Evolutionary conservation across 2,113 vertebrate genomes (phyloP).

Genomic region (Synodontis membranacea): DNA sequence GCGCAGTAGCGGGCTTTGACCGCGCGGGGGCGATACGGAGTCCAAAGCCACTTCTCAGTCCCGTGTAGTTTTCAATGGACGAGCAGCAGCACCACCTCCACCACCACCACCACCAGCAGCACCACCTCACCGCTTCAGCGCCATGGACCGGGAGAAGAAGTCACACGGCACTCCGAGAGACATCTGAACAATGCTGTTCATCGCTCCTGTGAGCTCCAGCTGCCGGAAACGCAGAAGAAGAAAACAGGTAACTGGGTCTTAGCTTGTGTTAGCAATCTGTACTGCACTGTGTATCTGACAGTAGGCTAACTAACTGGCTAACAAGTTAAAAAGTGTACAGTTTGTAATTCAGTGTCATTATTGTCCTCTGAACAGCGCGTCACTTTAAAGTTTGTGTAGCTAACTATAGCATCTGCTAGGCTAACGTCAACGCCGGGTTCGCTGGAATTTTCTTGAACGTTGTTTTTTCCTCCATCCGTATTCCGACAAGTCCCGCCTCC

Average conservation of each 20-base stretch:
- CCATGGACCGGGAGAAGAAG: slow-evolving; percentile 53
- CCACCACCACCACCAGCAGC: neutral
- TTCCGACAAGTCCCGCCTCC: neutral
- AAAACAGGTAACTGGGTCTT: slow-evolving; percentile 53
- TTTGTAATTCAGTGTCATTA: neutral
- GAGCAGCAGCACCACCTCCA: slow-evolving; percentile 47
- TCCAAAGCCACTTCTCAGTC: neutral
- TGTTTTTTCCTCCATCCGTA: neutral
- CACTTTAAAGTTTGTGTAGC: neutral
- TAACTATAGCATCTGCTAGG: neutral
- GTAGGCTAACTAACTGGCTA: slow-evolving; percentile 22
- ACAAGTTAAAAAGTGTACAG: neutral
- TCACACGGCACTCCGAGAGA: slow-evolving; percentile 30
- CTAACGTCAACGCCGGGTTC: slow-evolving; percentile 66
- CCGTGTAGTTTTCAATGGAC: slow-evolving; percentile 54
- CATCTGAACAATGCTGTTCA: slow-evolving; percentile 55
- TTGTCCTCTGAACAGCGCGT: neutral
- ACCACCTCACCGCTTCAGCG: neutral
- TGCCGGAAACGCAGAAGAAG: slow-evolving; percentile 63
- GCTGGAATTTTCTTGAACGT: slow-evolving; percentile 65
- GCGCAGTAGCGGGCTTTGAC: neutral
- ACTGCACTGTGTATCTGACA: neutral
- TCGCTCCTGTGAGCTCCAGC: slow-evolving; percentile 54
- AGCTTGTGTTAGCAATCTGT: neutral
- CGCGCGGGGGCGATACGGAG: slow-evolving; percentile 7